Evolutionary conservation across 2,113 vertebrate genomes (phyloP).

Genomic region (Atractosteus spatula): DNA sequence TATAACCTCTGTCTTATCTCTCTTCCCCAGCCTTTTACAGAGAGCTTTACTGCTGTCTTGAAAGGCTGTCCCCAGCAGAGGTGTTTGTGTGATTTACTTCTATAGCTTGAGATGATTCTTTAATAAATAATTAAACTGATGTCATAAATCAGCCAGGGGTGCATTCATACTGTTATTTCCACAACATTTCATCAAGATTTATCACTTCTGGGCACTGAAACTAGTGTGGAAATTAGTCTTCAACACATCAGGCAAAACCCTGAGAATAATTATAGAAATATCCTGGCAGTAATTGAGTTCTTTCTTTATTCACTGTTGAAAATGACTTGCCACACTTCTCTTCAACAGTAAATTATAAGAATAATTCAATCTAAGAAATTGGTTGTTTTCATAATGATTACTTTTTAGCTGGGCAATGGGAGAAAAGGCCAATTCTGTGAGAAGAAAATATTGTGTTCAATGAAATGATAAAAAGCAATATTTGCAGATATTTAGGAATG

Average conservation of each 20-base stretch:
- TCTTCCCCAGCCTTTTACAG: too few relatives aligned
- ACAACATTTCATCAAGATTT: constrained; percentile 34
- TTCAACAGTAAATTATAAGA: not conserved
- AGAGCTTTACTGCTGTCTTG: not conserved
- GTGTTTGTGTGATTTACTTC: not conserved
- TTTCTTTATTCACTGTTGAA: not conserved
- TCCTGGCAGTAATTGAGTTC: not conserved
- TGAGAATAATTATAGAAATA: not conserved
- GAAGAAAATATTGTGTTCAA: too few relatives aligned
- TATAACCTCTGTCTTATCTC: too few relatives aligned
- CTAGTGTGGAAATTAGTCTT: constrained; percentile 2
- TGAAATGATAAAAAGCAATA: too few relatives aligned
- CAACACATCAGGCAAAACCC: not conserved
- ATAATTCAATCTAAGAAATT: too few relatives aligned
- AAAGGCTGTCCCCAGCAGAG: not conserved
- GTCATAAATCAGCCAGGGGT: constrained; percentile 42
- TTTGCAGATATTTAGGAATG: too few relatives aligned
- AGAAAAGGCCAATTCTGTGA: too few relatives aligned
- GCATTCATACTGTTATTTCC: constrained; percentile 14
- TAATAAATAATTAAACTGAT: not conserved
- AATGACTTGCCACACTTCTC: not conserved
- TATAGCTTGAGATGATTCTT: not conserved
- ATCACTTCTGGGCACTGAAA: constrained; percentile 39
- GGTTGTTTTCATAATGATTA: too few relatives aligned
- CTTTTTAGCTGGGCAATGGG: too few relatives aligned